Base-by-base conservation (phyloP, 2,113 vertebrate species). In the Edolisoma coerulescens region DNA sequence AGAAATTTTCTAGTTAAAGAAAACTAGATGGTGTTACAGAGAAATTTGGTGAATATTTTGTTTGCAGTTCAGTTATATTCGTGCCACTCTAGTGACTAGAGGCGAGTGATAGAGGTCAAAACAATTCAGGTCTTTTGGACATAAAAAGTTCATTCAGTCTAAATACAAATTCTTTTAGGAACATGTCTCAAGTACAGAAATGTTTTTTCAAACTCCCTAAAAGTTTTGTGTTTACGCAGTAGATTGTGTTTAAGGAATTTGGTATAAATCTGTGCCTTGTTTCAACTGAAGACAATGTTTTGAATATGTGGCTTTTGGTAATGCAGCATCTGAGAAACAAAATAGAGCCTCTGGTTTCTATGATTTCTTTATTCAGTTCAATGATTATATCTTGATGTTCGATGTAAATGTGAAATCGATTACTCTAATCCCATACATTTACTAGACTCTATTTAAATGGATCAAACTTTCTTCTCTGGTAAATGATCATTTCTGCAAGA, bases 201-300 rank as follows among this genome's bases (percentile, higher is more conserved):
- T 2, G 3, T 1, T 3, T 11, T 56, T 63, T 76, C 4, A 11
- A 67, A 59, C 8, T 71, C 12, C 0, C 1, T 49, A 56, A 24
- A 84, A 27, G 3, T 59, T 70, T 64, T 82, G 4, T 22, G 45
- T 35, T 69, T 69, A 3, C 16, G 77, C 28, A 64, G 13, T 41
- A 28, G 2, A 8, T 44, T 71, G 4, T 57, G 4, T 54, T 75
- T 71, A 75, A 79, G 24, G 9, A 82, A 68, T 60, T 79, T 69
- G 3, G 3, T 68, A 42, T 41, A 67, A 79, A 67, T 50, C 54
- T 45, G 14, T 33, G 30, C 3, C 3, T 77, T 52, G 19, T 54
- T 67, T 70, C 15, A 84, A 16, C 10, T 39, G 35, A 53, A 47
- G n/a, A 45, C 23, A 47, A 22, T 63, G 1, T 42, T 57, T 79